Evolutionary conservation across 2,888 invertebrate species (phyloP).

Genomic region (Trachelus iudaicus): DNA sequence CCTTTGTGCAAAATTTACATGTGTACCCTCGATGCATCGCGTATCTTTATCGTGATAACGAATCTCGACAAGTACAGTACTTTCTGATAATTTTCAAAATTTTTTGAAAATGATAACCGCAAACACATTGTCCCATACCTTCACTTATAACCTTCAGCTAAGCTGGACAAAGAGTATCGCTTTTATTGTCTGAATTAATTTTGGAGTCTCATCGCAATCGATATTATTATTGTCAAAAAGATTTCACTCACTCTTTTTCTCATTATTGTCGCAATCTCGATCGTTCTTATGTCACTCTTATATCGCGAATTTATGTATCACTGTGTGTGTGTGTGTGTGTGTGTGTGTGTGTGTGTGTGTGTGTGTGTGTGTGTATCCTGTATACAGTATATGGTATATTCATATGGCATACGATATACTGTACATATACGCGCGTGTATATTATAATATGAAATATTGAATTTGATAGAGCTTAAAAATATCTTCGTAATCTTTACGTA

Average conservation of each 20-base stretch:
- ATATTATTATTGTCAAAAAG: constrained; percentile 36
- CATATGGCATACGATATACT: background rate
- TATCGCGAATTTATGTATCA: constrained; percentile 31
- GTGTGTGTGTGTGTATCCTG: constrained; percentile 26
- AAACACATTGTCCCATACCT: background rate
- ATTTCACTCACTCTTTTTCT: constrained; percentile 8
- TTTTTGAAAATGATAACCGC: constrained; percentile 1
- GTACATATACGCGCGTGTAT: constrained; percentile 30
- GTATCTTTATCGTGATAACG: background rate
- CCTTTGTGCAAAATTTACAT: constrained; percentile 63
- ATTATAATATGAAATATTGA: constrained; percentile 58
- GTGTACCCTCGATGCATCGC: constrained; percentile 8
- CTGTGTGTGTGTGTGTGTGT: constrained; percentile 33
- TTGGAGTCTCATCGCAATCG: constrained; percentile 8
- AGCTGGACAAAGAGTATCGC: constrained; percentile 2
- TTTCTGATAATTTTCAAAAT: background rate
- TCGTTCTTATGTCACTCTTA: constrained; percentile 13
- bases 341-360: constrained; percentile 36
- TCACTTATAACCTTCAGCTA: background rate
- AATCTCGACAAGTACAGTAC: background rate
- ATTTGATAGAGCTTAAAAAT: constrained; percentile 63
- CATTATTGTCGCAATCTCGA: background rate
- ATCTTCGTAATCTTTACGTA: constrained; percentile 51
- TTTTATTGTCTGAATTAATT: constrained; percentile 19
- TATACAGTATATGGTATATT: constrained; percentile 12